Evolutionary conservation across 2,113 vertebrate genomes (phyloP).

Genomic region (Varanus komodoensis): DNA sequence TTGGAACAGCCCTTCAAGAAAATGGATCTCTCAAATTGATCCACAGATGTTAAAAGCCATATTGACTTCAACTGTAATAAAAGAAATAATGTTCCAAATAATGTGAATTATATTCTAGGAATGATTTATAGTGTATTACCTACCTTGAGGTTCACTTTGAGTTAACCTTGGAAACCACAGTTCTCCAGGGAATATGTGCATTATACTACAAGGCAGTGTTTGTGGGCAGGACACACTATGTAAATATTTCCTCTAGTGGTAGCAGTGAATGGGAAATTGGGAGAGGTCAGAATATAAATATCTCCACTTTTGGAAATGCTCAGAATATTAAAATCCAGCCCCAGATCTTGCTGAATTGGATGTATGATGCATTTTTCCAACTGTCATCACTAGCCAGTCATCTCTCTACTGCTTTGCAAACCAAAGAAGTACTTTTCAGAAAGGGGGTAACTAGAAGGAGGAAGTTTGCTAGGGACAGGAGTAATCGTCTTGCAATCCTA

Average conservation of each 20-base stretch:
- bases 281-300: not conserved
- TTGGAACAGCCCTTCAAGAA: not conserved
- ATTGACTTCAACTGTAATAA: not conserved
- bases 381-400: not conserved
- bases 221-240: not conserved
- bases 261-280: not conserved
- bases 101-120: not conserved
- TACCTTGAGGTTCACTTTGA: not conserved
- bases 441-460: not conserved
- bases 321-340: not conserved
- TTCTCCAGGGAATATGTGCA: not conserved
- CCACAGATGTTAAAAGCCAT: not conserved
- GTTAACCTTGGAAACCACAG: constrained; percentile 1
- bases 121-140: not conserved
- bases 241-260: not conserved
- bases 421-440: not conserved
- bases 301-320: not conserved
- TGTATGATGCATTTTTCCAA: no score
- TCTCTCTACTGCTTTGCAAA: no score
- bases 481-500: not conserved
- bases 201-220: not conserved
- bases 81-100: not conserved
- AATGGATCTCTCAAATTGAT: not conserved
- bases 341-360: not conserved
- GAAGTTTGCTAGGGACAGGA: not conserved